Evolutionary conservation across 2,888 invertebrate species (phyloP), one percentile per base, ranked within the genome.

Genomic region (Papilio gigon): DNA sequence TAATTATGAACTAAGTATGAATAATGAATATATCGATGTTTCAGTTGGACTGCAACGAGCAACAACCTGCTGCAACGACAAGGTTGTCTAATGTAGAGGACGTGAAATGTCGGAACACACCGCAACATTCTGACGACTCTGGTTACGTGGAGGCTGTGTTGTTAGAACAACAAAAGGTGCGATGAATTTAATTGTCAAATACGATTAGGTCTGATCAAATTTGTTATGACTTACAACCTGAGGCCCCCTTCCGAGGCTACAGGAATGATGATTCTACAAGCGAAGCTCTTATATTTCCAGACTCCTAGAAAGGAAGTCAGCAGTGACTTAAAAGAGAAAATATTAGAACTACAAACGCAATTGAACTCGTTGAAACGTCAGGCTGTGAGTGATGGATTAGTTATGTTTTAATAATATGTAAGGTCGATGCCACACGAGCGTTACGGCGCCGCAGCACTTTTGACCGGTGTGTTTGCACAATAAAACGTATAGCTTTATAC

Each of bases 71-170:
- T 4, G 6, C 22, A 25, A 69, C 62, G 47, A 53, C 68, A 1
- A 44, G 53, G 30, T 12, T 58, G 20, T 67, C 59, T 3, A 59
- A 61, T 47, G 25, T 30, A 8, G 72, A 72, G 4, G 74, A 68
- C 4, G 60, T 20, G 2, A 74, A 37, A 40, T 56, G 53, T 30
- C 30, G 30, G 0, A 56, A 30, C 9, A 56, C 53, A 1, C 75
- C 75, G 1, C 80, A 75, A 40, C 71, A 72, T 11, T 77, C 80
- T 0, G 85, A 88, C n/a, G 88, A 88, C 65, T 87, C 88, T 0
- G 87, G 88, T 0, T 88, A 82, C 64, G 74, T 77, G 4, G 87
- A 88, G 1, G 71, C 74, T 3, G 78, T 74, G 25, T 79, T 72
- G 50, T 40, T 62, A 9, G 70, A 73, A 0, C 77, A 80, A n/a